phyloP scores from a whole-genome alignment of 2,113 vertebrate species.

The Seriola quinqueradiata region DNA sequence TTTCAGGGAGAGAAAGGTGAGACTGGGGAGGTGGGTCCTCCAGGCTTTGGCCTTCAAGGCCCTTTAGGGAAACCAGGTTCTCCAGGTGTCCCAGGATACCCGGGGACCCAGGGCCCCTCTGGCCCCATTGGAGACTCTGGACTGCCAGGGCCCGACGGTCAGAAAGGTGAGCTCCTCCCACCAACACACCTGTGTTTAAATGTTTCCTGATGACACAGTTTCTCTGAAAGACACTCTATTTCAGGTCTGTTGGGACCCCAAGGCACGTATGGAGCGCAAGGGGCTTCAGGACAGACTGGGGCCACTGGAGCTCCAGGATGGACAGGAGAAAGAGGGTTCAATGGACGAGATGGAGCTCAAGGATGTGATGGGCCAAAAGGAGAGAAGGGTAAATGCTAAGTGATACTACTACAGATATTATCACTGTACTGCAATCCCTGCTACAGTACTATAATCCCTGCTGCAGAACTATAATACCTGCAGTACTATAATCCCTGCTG shows the following conservation, averaged over 20 bases:
- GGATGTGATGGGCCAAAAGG: constrained; percentile 77
- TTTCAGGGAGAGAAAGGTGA: constrained; percentile 73
- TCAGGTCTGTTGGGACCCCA: constrained; percentile 72
- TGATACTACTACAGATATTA: no score
- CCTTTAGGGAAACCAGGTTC: constrained; percentile 66
- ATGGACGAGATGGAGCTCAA: constrained; percentile 67
- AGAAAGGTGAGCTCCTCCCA: constrained; percentile 67
- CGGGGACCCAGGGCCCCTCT: constrained; percentile 64
- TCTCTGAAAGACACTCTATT: neutral
- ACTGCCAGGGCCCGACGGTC: constrained; percentile 45
- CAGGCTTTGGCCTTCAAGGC: constrained; percentile 71
- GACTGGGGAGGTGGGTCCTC: constrained; percentile 51
- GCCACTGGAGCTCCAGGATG: constrained; percentile 61
- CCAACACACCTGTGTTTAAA: neutral
- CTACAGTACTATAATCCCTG: no score
- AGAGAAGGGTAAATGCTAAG: constrained; percentile 76
- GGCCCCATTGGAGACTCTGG: constrained; percentile 76
- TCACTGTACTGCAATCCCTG: neutral
- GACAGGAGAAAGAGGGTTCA: constrained; percentile 70
- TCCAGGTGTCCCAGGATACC: constrained; percentile 71
- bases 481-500: no score
- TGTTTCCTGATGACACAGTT: neutral
- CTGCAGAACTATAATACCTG: no score
- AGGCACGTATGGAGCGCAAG: constrained; percentile 69
- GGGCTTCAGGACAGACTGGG: constrained; percentile 68